Evolutionary conservation across 2,888 invertebrate genomes (phyloP).

Genomic region (Coleophora flavipennella): DNA sequence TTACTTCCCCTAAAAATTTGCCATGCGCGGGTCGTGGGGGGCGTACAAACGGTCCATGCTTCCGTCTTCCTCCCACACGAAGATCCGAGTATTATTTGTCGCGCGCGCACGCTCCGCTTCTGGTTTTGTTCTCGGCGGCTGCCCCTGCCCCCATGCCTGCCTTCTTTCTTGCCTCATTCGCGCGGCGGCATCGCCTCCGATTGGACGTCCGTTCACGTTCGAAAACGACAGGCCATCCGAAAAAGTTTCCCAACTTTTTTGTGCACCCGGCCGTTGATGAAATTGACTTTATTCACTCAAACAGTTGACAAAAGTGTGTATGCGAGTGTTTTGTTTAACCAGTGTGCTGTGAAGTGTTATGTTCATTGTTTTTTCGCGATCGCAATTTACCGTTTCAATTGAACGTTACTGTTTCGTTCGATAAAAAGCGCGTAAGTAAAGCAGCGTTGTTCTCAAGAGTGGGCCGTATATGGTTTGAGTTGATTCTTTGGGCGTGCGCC

Average conservation of each 20-base stretch:
- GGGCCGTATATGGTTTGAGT: conserved; percentile 54
- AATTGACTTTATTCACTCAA: conserved; percentile 29
- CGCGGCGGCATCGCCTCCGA: conserved; percentile 48
- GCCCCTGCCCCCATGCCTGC: conserved; percentile 12
- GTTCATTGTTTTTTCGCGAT: conserved; percentile 43
- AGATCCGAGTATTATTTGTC: conserved; percentile 23
- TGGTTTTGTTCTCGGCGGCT: conserved; percentile 38
- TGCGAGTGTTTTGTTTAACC: conserved; percentile 35
- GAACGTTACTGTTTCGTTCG: conserved; percentile 66
- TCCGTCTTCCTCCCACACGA: conserved; percentile 26
- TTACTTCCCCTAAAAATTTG: conserved; percentile 40
- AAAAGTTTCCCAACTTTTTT: conserved; percentile 61
- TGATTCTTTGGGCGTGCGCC: conserved; percentile 51
- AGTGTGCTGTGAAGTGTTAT: conserved; percentile 52
- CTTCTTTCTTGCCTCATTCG: conserved; percentile 28
- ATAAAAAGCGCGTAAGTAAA: conserved; percentile 56
- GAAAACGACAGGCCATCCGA: conserved; percentile 41
- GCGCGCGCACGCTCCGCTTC: conserved; percentile 43
- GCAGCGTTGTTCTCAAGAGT: conserved; percentile 49
- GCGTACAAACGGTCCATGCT: conserved; percentile 37
- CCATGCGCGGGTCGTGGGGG: conserved; percentile 29
- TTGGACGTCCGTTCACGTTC: conserved; percentile 35
- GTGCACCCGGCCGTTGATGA: conserved; percentile 38
- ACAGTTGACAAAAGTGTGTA: conserved; percentile 45
- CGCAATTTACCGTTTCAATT: conserved; percentile 59